Conservation (phyloP, 2,113 vertebrate genomes). For the Pyrgilauda ruficollis region DNA sequence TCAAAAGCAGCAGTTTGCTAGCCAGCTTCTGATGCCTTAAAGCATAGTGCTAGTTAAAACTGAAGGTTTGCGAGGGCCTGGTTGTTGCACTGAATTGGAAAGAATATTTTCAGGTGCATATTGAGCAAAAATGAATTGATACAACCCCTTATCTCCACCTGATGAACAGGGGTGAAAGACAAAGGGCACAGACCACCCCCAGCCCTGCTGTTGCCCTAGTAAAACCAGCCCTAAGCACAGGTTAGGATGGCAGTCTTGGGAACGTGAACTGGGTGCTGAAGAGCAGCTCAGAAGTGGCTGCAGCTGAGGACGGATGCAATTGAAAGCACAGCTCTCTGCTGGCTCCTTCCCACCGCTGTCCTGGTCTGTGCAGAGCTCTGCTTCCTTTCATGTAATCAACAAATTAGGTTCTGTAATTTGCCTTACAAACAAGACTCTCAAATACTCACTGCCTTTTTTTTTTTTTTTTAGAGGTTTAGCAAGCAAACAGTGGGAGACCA, state of each 20-base stretch:
- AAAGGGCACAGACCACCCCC: background rate
- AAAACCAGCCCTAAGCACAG: background rate
- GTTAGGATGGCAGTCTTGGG: background rate
- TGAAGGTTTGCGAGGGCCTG: background rate
- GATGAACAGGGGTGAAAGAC: background rate
- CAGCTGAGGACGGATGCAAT: background rate
- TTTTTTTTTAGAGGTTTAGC: conserved; percentile 16
- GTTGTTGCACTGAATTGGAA: background rate
- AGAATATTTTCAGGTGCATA: background rate
- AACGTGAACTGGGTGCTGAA: background rate
- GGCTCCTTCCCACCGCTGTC: background rate
- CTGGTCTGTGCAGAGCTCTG: background rate
- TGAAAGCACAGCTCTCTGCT: background rate
- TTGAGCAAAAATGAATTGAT: background rate
- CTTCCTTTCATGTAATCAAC: conserved; percentile 16
- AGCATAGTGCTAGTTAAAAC: background rate
- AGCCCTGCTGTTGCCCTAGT: background rate
- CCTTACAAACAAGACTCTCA: background rate
- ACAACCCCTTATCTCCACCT: background rate
- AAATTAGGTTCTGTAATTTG: conserved; percentile 23
- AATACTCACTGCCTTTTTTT: background rate
- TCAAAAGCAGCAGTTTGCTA: background rate
- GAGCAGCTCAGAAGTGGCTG: background rate
- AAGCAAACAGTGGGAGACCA: conserved; percentile 45
- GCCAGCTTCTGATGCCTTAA: background rate